These are phyloP conservation scores for Drosophila trapezifrons DNA, from an alignment of 1,140 invertebrate genomes.

Conservation along the genomic window DNA sequence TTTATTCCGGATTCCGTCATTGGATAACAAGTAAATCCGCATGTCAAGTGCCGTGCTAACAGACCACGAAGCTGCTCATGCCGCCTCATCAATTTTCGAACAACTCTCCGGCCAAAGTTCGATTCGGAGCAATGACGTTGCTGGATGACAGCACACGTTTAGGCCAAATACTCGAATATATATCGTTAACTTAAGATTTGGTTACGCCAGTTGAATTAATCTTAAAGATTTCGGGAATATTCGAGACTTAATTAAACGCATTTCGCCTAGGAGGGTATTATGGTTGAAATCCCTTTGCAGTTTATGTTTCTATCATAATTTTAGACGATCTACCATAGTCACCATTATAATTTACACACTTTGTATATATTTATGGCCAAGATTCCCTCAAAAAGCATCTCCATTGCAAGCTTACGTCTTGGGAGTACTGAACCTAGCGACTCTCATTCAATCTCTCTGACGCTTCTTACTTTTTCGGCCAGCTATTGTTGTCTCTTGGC, in stretches of 20 bases:
- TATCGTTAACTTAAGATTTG: constrained; percentile 4
- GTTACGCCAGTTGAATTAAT: neutral
- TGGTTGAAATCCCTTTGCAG: too few relatives aligned
- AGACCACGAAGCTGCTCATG: constrained; percentile 9
- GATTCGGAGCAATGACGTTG: constrained; percentile 9
- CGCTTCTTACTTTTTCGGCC: neutral
- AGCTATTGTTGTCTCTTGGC: constrained; percentile 14
- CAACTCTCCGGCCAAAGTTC: constrained; percentile 17
- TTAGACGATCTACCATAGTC: too few relatives aligned
- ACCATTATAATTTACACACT: too few relatives aligned
- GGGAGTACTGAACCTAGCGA: constrained; percentile 6
- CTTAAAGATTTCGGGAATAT: constrained; percentile 7
- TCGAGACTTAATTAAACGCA: neutral
- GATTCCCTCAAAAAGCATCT: neutral
- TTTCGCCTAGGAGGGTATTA: neutral
- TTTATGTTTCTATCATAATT: too few relatives aligned
- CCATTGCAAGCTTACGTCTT: neutral
- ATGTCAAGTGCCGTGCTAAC: constrained; percentile 5
- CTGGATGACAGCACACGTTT: constrained; percentile 11
- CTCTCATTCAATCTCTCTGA: neutral
- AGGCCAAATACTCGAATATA: neutral
- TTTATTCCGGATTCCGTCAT: constrained; percentile 2
- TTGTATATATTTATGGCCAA: too few relatives aligned
- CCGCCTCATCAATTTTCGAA: neutral
- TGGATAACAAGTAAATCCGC: constrained; percentile 5